Conservation (phyloP, 1,140 invertebrate species). For the Achatina immaculata region DNA sequence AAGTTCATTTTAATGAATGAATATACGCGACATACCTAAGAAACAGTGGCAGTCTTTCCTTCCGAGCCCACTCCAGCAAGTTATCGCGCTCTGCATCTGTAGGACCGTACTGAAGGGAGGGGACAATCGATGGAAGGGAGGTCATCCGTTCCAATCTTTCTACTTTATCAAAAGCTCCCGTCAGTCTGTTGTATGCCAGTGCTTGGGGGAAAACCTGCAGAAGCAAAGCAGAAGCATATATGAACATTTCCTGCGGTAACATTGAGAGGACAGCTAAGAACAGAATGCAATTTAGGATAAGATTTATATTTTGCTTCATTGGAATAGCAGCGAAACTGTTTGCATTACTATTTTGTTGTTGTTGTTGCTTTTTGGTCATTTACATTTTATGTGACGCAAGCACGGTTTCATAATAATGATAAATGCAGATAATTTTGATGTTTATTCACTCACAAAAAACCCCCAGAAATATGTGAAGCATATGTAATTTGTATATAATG, state of each 20-base stretch:
- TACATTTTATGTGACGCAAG: too few relatives aligned
- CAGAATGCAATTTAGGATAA: not conserved
- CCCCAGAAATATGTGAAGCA: too few relatives aligned
- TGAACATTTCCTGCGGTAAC: too few relatives aligned
- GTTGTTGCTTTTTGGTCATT: too few relatives aligned
- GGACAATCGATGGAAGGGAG: constrained; percentile 16
- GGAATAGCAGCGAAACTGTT: too few relatives aligned
- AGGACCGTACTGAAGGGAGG: constrained; percentile 60
- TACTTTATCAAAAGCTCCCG: constrained; percentile 67
- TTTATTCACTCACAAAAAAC: too few relatives aligned
- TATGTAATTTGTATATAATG: too few relatives aligned
- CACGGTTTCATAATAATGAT: too few relatives aligned
- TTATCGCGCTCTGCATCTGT: constrained; percentile 65
- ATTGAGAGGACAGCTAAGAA: not conserved
- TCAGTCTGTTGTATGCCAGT: constrained; percentile 67
- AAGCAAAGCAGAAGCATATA: not conserved
- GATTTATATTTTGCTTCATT: too few relatives aligned
- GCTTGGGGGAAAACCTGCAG: constrained; percentile 68
- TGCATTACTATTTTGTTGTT: too few relatives aligned
- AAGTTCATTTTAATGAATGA: too few relatives aligned
- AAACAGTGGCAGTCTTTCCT: constrained; percentile 68
- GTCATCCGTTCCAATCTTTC: constrained; percentile 35
- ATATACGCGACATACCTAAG: constrained; percentile 65
- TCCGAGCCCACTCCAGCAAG: constrained; percentile 67
- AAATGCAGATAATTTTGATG: too few relatives aligned